Percentiles rank a stretch among this genome's conserved stretches.
Evolutionary conservation across 2,113 vertebrate species (phyloP).

Genomic region (Rattus norvegicus): DNA sequence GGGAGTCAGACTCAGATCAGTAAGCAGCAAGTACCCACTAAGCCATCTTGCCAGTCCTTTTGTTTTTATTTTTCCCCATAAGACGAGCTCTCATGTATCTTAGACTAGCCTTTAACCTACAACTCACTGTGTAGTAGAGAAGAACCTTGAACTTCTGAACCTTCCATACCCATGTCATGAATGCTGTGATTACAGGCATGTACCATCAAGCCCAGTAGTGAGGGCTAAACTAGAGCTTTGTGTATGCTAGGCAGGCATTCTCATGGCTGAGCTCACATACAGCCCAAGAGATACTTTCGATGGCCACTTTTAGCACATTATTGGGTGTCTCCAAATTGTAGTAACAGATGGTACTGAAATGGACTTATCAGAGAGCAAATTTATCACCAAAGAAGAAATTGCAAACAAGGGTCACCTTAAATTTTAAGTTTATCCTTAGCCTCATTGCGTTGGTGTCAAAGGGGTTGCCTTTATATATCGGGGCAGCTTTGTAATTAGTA

Average conservation of each 20-base stretch:
- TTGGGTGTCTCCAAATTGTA: slow-evolving; percentile 22
- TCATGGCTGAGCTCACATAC: background rate
- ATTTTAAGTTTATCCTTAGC: background rate
- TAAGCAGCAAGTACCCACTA: background rate
- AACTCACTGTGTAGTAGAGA: background rate
- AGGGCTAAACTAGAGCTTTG: background rate
- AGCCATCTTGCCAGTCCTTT: background rate
- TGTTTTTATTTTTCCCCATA: background rate
- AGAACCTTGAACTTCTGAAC: background rate
- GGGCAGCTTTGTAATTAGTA: background rate
- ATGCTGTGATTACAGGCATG: background rate
- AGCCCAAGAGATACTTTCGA: slow-evolving; percentile 33
- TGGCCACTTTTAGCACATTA: background rate
- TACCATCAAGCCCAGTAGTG: background rate
- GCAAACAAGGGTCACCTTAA: slow-evolving; percentile 20
- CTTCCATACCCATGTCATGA: background rate
- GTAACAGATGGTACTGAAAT: slow-evolving; percentile 14
- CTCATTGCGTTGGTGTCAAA: background rate
- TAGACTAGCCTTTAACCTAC: background rate
- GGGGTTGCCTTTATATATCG: background rate
- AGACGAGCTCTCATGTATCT: background rate
- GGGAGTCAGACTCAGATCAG: background rate
- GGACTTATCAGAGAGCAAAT: background rate
- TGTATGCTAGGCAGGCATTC: background rate
- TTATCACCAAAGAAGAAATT: background rate